These are phyloP conservation scores for Conchocele bisecta DNA, from an alignment of 2,888 invertebrate genomes.

Conservation along the genomic window DNA sequence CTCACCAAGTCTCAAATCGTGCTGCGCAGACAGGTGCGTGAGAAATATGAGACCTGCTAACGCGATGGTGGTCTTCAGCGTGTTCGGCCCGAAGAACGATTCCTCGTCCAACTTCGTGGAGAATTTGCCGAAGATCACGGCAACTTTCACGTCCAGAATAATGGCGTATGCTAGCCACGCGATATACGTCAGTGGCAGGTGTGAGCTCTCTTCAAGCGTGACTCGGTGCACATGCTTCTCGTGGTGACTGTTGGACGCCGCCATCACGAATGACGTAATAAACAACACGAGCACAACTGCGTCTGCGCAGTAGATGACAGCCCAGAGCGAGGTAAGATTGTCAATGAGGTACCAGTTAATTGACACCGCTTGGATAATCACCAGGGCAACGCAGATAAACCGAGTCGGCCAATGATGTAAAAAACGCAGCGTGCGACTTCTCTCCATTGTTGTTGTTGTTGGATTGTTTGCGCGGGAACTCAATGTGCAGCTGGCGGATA, in stretches of 20 bases:
- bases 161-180: constrained; percentile 85
- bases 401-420: constrained; percentile 56
- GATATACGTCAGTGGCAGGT: constrained; percentile 82
- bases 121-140: constrained; percentile 83
- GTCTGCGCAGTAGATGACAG: constrained; percentile 83
- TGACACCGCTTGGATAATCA: constrained; percentile 81
- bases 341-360: constrained; percentile 83
- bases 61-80: constrained; percentile 79
- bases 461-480: too few species aligned
- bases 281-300: constrained; percentile 80
- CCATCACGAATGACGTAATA: constrained; percentile 61
- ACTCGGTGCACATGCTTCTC: neutral
- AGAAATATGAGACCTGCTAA: constrained; percentile 84
- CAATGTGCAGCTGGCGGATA: too few species aligned
- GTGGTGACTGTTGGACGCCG: neutral
- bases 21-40: constrained; percentile 84
- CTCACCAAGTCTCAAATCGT: constrained; percentile 84
- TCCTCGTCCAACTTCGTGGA: constrained; percentile 69
- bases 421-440: neutral
- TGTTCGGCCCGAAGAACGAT: constrained; percentile 83
- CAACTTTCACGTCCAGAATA: constrained; percentile 84
- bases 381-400: constrained; percentile 54
- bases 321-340: constrained; percentile 77
- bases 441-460: neutral
- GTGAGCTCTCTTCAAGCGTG: neutral